Evolutionary conservation across 2,113 vertebrate genomes (phyloP).

Genomic region (Rafetus swinhoei): DNA sequence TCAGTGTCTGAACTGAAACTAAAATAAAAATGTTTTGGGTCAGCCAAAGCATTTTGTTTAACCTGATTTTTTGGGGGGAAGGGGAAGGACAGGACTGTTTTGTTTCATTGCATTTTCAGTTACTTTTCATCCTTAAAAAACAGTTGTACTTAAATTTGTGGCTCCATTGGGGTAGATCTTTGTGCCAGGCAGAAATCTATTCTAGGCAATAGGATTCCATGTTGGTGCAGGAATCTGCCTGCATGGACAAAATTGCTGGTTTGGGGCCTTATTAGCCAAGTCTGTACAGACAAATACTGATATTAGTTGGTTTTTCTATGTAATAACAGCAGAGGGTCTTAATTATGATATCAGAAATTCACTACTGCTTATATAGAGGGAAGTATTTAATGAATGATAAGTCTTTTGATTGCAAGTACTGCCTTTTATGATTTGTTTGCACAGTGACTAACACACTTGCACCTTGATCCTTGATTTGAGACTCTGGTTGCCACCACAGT

Average conservation of each 20-base stretch:
- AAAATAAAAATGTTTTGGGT: neutral
- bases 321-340: neutral
- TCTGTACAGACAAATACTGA: neutral
- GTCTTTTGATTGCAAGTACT: neutral
- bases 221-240: neutral
- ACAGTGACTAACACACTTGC: neutral
- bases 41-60: neutral
- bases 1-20: neutral
- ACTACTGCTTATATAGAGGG: neutral
- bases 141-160: neutral
- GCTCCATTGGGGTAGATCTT: neutral
- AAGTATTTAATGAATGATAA: slow-evolving; percentile 1
- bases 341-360: neutral
- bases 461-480: neutral
- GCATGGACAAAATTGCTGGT: neutral
- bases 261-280: neutral
- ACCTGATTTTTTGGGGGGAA: neutral
- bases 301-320: neutral
- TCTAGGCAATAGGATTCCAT: neutral
- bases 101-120: neutral
- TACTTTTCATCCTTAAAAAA: neutral
- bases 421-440: neutral
- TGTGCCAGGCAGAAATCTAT: neutral
- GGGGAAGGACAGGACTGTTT: neutral
- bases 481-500: neutral